Conservation (phyloP, 2,113 vertebrate species). For the Stictonetta naevosa region DNA sequence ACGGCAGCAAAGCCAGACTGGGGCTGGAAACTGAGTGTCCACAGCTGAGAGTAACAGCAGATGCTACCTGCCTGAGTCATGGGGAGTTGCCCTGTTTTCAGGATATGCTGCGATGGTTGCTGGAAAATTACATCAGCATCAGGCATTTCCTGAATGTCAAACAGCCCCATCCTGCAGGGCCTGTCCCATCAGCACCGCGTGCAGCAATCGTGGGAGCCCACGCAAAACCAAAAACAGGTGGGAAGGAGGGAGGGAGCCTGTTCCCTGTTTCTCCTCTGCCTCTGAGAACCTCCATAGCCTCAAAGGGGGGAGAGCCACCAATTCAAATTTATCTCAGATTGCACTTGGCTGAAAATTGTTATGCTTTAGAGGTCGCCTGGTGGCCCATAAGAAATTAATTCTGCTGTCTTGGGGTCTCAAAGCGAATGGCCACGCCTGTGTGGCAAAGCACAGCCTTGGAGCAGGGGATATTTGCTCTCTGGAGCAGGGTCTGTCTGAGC, state of each 20-base stretch:
- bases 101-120: background rate
- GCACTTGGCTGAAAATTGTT: background rate
- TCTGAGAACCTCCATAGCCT: background rate
- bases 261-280: background rate
- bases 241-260: background rate
- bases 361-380: background rate
- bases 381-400: background rate
- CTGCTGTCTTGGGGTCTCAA: background rate
- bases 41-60: background rate
- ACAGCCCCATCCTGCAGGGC: background rate
- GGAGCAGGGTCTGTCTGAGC: background rate
- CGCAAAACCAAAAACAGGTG: background rate
- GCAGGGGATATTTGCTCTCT: accelerated
- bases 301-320: background rate
- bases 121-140: no score
- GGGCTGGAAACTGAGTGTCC: background rate
- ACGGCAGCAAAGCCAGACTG: background rate
- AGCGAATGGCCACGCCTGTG: accelerated
- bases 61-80: background rate
- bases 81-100: background rate
- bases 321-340: background rate
- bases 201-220: accelerated
- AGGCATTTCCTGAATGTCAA: background rate
- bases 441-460: background rate
- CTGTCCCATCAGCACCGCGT: background rate